Evolutionary conservation across 2,797 vertebrate genomes (phyloP), one percentile per base, ranked within the genome.

Genomic region (Australoheros facetus): DNA sequence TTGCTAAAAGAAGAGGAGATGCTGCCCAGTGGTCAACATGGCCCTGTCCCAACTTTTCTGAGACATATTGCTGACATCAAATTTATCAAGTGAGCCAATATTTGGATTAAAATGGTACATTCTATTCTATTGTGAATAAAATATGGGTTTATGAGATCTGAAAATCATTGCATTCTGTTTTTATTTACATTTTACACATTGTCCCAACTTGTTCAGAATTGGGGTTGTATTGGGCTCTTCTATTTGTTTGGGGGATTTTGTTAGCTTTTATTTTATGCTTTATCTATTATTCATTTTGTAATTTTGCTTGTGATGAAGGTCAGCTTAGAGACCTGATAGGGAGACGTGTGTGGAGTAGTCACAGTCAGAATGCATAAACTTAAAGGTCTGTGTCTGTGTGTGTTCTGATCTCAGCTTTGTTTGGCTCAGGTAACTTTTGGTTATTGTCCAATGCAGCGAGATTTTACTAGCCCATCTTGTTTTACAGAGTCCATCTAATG

Each of bases 401-500:
- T 45, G 70, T 37, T 81, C 45, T 11, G 54, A 72, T 66, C 77
- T 81, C 51, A 39, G 54, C 62, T 80, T 96, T 75, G 94, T 94
- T 95, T 92, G 93, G 94, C 92, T 91, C 78, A 90, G 91, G 91
- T 93, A 92, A 93, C 89, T 92, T 92, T 90, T 60, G 71, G 48
- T 80, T 66, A 90, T 94, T 94, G 92, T 91, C 93, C 94, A 94
- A 91, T 93, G 88, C 93, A 91, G 91, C 92, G 93, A 94, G 95
- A 48, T 86, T 83, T 89, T 86, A 88, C 80, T 28, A 39, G 56
- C 70, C 56, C 37, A 56, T 78, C 85, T 77, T 71, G 78, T 95
- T 97, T 97, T 96, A 96, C 95, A 95, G 93, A 96, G 94, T 95
- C 94, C 94, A 94, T 92, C 95, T 97, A 97, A 97, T 96, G 94